A percentile compares a stretch with the other conserved stretches of the same genome.
These are phyloP conservation scores for Oscheius sp. DNA, from an alignment of 2,888 invertebrate genomes.

Conservation along the genomic window DNA sequence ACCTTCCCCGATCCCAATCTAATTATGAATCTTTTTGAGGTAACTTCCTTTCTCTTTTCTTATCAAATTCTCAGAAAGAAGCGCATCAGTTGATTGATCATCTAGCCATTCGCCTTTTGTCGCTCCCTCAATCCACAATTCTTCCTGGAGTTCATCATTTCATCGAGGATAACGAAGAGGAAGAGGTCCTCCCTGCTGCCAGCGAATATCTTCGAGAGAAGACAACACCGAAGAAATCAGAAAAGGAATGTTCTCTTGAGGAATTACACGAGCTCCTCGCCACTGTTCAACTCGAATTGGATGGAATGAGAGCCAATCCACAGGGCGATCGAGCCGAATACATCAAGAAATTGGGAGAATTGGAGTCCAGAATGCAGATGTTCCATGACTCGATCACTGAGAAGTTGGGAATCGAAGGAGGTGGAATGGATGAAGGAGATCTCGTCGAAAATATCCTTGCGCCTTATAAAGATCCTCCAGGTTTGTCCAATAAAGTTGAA, in stretches of 20 bases:
- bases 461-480: constrained; percentile 23
- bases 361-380: constrained; percentile 44
- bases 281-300: constrained; percentile 43
- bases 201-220: constrained; percentile 21
- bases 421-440: not conserved
- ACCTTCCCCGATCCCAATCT: constrained; percentile 38
- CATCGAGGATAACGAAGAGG: not conserved
- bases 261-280: constrained; percentile 42
- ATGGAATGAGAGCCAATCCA: constrained; percentile 43
- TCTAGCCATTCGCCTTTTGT: constrained; percentile 38
- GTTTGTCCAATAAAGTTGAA: not conserved
- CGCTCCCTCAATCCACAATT: constrained; percentile 40
- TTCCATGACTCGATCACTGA: constrained; percentile 38
- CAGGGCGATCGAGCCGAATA: constrained; percentile 37
- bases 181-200: constrained; percentile 10
- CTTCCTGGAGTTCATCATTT: constrained; percentile 25
- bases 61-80: constrained; percentile 30
- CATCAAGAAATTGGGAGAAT: constrained; percentile 35
- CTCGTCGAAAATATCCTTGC: constrained; percentile 25
- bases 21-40: constrained; percentile 36
- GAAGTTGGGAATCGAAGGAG: constrained; percentile 18
- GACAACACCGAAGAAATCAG: constrained; percentile 11
- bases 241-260: constrained; percentile 34
- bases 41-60: not conserved
- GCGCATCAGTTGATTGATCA: constrained; percentile 38